Evolutionary conservation across 2,888 invertebrate genomes (phyloP).

Genomic region (Eudasyphora cyanicolor): DNA sequence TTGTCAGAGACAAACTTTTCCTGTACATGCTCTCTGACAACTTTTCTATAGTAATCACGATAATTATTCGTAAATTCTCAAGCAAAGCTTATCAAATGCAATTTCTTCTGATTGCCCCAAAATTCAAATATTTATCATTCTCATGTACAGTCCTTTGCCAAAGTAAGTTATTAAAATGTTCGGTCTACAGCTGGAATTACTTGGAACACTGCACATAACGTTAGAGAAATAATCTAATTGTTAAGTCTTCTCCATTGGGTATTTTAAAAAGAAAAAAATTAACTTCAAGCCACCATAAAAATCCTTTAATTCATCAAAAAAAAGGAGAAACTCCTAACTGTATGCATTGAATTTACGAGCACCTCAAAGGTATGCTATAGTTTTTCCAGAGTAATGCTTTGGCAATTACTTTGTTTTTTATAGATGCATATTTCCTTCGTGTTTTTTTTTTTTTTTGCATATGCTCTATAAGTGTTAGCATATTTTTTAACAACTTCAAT

Average conservation of each 20-base stretch:
- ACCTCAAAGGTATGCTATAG: slow-evolving; percentile 20
- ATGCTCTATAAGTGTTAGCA: slow-evolving; percentile 23
- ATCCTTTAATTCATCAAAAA: neutral
- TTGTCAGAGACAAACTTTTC: too few species aligned
- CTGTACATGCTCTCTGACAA: too few species aligned
- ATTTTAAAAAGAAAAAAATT: neutral
- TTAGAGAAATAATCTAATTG: neutral
- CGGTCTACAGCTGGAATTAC: neutral
- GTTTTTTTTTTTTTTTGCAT: slow-evolving; percentile 15
- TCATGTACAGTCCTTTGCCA: neutral
- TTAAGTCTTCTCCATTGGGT: too few species aligned
- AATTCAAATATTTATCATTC: neutral
- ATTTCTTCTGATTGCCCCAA: neutral
- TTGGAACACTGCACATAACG: neutral
- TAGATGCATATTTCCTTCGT: slow-evolving; percentile 2
- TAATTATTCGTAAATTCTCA: too few species aligned
- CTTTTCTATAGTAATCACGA: too few species aligned
- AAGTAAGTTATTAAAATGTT: neutral
- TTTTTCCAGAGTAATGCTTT: slow-evolving; percentile 19
- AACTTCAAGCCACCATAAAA: neutral
- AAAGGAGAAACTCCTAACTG: neutral
- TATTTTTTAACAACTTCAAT: slow-evolving; percentile 29
- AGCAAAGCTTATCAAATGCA: too few species aligned
- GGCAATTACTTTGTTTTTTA: neutral
- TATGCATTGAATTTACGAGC: neutral